Conservation (phyloP, 1,140 invertebrate genomes). For the Eueides isabella region DNA sequence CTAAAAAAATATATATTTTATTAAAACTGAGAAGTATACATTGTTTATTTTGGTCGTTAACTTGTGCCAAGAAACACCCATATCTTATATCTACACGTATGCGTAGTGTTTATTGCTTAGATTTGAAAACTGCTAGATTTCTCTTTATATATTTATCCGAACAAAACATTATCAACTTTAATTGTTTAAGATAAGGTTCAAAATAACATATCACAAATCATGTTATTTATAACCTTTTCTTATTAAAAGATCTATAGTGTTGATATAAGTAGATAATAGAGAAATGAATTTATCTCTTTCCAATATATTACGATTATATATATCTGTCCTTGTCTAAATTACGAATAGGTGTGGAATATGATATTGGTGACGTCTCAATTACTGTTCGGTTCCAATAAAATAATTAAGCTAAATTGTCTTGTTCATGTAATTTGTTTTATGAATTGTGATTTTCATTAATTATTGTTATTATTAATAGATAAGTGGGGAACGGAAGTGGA, state of each 20-base stretch:
- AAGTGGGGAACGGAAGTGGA: too few relatives aligned
- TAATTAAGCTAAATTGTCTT: constrained; percentile 44
- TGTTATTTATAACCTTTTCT: not conserved
- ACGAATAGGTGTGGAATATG: constrained; percentile 44
- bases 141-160: constrained; percentile 47
- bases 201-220: constrained; percentile 5
- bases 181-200: not conserved
- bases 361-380: constrained; percentile 57
- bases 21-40: too few relatives aligned
- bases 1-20: not conserved
- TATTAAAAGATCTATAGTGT: constrained; percentile 22
- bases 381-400: constrained; percentile 46
- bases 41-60: not conserved
- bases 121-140: constrained; percentile 67
- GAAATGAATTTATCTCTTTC: constrained; percentile 67
- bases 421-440: not conserved
- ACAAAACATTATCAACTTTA: constrained; percentile 36
- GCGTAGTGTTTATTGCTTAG: constrained; percentile 63
- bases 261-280: constrained; percentile 61
- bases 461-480: not conserved
- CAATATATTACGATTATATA: constrained; percentile 49
- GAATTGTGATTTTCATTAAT: not conserved
- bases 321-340: constrained; percentile 45
- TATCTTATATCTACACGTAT: constrained; percentile 57
- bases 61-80: constrained; percentile 54